Evolutionary conservation across 2,888 invertebrate species (phyloP), one percentile per base, ranked within the genome.

Genomic region (Athrips mouffetella): DNA sequence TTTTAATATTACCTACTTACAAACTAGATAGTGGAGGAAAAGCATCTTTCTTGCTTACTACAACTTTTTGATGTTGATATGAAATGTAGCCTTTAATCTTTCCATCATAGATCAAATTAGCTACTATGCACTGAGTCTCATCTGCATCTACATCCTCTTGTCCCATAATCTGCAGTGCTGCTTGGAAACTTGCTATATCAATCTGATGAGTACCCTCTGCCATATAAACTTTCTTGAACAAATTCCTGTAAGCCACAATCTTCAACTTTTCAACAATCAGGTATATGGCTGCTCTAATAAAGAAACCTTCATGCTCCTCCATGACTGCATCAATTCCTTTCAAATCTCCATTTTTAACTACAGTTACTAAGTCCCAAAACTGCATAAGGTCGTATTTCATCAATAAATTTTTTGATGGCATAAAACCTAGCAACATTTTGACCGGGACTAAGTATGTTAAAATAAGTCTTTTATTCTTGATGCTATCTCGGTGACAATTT

Each of bases 21-120:
- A 93, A 89, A 57, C 90, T 91, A 55, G 93, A 92, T 31, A 94
- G 78, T 10, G 92, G 85, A 2, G 99, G 99, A 77, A 99, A 99
- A 1, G 99, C 96, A 88, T 97, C 97, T 73, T 96, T 95, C 78
- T 99, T 99, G 67, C 98, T 98, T 39, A 99, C 95, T 41, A 99
- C 99, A 49, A 99, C 91, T 83, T 98, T 98, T 76, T 98, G 94
- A 81, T 99, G 98, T 63, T 96, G 96, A 84, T 97, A 95, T 0
- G 98, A 98, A 69, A 99, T 97, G 79, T 99, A 99, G 0, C 99
- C 99, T 78, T 98, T 98, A 62, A 99, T 97, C 89, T 97, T 98
- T 18, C 97, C 97, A 81, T 98, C 98, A 71, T 92, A 96, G 65
- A 99, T 99, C 47, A 99, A 91, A 89, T 98, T 99, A 1, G 98